Evolutionary conservation across 2,888 invertebrate genomes (phyloP), one percentile per base, ranked within the genome.

Genomic region (Andrena praecox): DNA sequence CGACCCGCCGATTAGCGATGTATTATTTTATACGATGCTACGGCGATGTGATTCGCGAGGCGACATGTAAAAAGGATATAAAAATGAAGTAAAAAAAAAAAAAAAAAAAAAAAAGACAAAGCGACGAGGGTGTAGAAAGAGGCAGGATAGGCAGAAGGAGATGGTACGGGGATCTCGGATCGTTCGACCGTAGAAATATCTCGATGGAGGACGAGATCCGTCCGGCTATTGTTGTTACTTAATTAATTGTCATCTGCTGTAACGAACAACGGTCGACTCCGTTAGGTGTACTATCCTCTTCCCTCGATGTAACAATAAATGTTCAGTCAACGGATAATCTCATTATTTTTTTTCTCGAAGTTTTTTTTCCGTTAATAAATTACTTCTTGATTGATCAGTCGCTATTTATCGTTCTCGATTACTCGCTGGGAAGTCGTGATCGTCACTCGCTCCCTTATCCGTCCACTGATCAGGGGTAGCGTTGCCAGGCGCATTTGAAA

Each of bases 291-390:
- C 68, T 71, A 74, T 80, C 77, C 77, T 80, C 67, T 87, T 87
- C 87, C 82, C 82, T 89, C 87, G 82, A 85, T 89, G 88, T 89
- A 87, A 69, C 64, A 88, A 89, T 89, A 89, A 89, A 89, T 89
- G 88, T 89, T 89, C 88, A 82, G 87, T 85, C 84, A 89, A 87
- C 81, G 85, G 80, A 85, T 84, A 78, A 80, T 84, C 80, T 77
- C 73, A 84, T 66, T 59, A 42, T 52, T 66, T 77, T 77, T 82
- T 77, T 73, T 67, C 71, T 62, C 66, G 60, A 62, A 52, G 10
- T 42, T 42, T 10, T 31, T 63, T 73, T 76, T 78, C 76, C 70
- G 69, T 80, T 75, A 82, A 84, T 82, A 85, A 83, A 82, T 77
- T 76, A 85, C 77, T 77, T 77, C 60, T 85, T 60, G 80, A 83